phyloP scores from a whole-genome alignment of 2,113 vertebrate genomes.

The Lamprotornis superbus region DNA sequence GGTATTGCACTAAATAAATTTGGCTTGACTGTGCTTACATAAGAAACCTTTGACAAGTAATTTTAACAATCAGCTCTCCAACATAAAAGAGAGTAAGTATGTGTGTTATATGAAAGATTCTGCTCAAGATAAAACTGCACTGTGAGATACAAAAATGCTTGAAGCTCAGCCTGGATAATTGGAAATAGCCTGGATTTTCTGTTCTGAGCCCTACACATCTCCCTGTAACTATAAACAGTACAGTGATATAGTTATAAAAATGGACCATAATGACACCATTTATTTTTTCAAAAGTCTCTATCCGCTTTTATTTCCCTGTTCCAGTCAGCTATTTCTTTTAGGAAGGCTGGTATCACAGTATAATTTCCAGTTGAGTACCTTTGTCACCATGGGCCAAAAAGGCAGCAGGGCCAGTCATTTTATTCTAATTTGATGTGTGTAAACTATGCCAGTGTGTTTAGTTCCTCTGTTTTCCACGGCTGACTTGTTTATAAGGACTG shows the following conservation, averaged over 20 bases:
- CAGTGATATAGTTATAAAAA: background rate
- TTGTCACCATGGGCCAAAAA: background rate
- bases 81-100: background rate
- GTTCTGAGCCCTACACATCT: background rate
- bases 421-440: background rate
- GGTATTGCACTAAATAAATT: background rate
- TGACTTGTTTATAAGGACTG: background rate
- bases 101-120: background rate
- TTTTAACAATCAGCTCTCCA: background rate
- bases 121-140: background rate
- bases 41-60: background rate
- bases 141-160: background rate
- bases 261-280: background rate
- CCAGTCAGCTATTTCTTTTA: background rate
- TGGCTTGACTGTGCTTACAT: background rate
- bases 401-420: background rate
- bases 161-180: background rate
- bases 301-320: background rate
- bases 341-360: background rate
- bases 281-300: background rate
- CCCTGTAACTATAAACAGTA: background rate
- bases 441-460: background rate
- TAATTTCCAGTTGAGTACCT: background rate
- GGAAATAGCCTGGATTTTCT: background rate
- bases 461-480: background rate